A percentile compares a stretch with the other conserved stretches of the same genome.
Evolutionary conservation across 1,140 invertebrate genomes (phyloP).

Genomic region (Drosophila santomea): DNA sequence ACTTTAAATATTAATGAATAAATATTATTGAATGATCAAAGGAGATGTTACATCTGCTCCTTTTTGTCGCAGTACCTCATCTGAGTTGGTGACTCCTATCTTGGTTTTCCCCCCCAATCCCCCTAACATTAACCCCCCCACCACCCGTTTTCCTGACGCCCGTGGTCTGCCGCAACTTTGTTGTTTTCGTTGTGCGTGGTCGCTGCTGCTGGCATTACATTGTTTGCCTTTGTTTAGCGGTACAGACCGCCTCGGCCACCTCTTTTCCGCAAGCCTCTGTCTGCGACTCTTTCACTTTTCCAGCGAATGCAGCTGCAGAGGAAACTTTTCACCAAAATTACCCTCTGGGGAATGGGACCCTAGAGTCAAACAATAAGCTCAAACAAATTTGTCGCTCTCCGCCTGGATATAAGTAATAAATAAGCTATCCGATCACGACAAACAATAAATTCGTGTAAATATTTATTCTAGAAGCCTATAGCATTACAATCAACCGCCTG

Average conservation of each 20-base stretch:
- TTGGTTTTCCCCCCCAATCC: not conserved
- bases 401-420: not conserved
- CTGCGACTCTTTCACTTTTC: slow-evolving; percentile 8
- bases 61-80: not conserved
- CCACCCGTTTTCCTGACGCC: slow-evolving; percentile 11
- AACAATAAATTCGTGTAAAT: not conserved
- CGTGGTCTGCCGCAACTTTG: slow-evolving; percentile 51
- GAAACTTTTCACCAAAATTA: slow-evolving; percentile 55
- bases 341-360: slow-evolving; percentile 23
- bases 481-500: no score
- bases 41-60: not conserved
- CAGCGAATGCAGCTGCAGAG: slow-evolving; percentile 46
- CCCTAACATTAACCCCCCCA: not conserved
- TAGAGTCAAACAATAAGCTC: slow-evolving; percentile 20
- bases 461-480: not conserved
- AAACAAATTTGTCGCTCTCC: not conserved
- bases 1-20: no score
- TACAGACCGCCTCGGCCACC: slow-evolving; percentile 12
- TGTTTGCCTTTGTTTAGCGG: slow-evolving; percentile 74
- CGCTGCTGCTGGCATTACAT: slow-evolving; percentile 70
- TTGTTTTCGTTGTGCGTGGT: slow-evolving; percentile 60
- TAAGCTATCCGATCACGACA: not conserved
- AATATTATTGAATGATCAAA: no score
- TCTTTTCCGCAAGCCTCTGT: slow-evolving; percentile 6
- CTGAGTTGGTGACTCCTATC: slow-evolving; percentile 7